Base-by-base conservation (phyloP, 2,797 vertebrate genomes). In the Xiphophorus birchmanni region DNA sequence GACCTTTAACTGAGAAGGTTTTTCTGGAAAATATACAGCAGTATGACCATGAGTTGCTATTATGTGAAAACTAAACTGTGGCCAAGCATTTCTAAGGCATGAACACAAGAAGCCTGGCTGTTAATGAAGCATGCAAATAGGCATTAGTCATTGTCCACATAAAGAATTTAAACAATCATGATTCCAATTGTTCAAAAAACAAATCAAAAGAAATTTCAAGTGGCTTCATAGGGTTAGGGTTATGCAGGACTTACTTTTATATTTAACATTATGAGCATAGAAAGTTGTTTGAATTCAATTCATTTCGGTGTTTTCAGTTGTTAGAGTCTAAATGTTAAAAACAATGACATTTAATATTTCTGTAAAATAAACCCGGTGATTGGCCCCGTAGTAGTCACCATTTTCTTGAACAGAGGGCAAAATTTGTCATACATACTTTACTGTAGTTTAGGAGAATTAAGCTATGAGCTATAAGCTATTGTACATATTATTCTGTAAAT, bases 1-100 rank as follows among this genome's bases (percentile, higher is more conserved):
- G 67, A 11, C 67, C 67, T 71, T 71, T 71, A 71, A 71, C 67
- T n/a, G 23, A 71, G 40, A 71, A 71, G 67, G 26, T 15, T 35
- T 37, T 67, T 18, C 18, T 40, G 63, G 9, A 67, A 67, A 67
- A 23, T 23, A 67, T 67, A 67, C 12, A 15, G 40, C 40, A n/a
- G 23, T 40, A n/a, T 42, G 10, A 11, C 65, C 65, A 69, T n/a
- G 23, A 71, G 12, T 71, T 13, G 23, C 2, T 44, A 71, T 44
- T 44, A 13, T 6, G 23, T n/a, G 23, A 44, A 44, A 44, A n/a
- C 12, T 42, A 71, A 71, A 71, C 11, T 26, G 40, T 71, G 37
- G 67, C 40, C 40, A 71, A 71, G 11, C 23, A 40, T 71, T n/a
- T 71, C 40, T 44, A 44, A 71, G 13, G 40, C 37, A 44, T 44